phyloP scores from a whole-genome alignment of 1,140 invertebrate species.

The Sarcophaga peregrina region DNA sequence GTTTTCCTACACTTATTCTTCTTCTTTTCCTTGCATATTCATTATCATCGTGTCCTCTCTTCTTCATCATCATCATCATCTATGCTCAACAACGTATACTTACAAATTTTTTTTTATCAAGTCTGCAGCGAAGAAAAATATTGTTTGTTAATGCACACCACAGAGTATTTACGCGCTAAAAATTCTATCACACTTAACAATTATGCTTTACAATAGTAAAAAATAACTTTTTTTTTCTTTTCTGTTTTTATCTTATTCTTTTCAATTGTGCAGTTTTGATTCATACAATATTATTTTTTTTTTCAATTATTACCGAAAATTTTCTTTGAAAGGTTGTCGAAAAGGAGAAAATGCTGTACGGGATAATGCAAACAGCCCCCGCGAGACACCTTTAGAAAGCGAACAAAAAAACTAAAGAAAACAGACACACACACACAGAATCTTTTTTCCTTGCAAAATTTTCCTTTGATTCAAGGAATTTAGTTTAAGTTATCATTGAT shows the following conservation, averaged over 20 bases:
- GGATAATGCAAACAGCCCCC: constrained; percentile 20
- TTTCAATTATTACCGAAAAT: no score
- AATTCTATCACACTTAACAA: neutral
- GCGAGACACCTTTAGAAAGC: constrained; percentile 5
- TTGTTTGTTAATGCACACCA: neutral
- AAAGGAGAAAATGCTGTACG: constrained; percentile 1
- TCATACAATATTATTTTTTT: no score
- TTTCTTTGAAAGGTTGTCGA: neutral
- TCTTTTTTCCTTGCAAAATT: constrained; percentile 8
- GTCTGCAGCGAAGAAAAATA: constrained; percentile 18
- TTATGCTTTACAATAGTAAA: neutral
- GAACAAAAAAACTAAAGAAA: neutral
- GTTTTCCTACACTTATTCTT: neutral
- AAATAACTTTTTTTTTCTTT: neutral
- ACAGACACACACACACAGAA: neutral
- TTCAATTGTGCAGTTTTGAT: neutral
- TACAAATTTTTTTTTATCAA: constrained; percentile 13
- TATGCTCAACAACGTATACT: neutral
- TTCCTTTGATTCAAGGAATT: neutral
- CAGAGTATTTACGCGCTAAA: constrained; percentile 20
- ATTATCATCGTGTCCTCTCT: neutral
- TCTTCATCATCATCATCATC: no score
- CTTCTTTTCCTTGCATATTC: neutral
- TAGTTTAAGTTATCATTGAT: neutral
- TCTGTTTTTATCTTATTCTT: neutral